These are phyloP conservation scores for Tenthredo amoena DNA, from an alignment of 2,888 invertebrate genomes.

Conservation along the genomic window DNA sequence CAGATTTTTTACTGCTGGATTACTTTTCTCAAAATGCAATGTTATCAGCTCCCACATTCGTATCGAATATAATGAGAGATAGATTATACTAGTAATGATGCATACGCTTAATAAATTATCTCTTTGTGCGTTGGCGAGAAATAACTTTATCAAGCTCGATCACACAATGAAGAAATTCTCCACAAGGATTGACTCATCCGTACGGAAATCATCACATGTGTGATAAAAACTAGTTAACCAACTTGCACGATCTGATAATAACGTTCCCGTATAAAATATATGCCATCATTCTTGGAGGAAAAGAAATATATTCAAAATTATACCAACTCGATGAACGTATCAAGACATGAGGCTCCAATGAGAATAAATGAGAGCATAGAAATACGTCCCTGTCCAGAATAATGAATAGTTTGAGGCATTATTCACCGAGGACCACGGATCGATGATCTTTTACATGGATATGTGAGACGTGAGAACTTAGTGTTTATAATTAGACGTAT, in stretches of 20 bases:
- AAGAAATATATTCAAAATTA: neutral
- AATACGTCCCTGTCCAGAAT: neutral
- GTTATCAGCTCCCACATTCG: neutral
- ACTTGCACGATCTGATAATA: neutral
- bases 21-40: neutral
- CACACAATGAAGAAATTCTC: conserved; percentile 16
- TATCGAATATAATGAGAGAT: neutral
- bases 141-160: neutral
- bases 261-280: neutral
- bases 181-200: conserved; percentile 9
- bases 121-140: neutral
- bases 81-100: conserved; percentile 18
- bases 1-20: neutral
- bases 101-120: conserved; percentile 14
- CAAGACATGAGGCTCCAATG: neutral
- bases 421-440: neutral
- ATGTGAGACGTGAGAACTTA: neutral
- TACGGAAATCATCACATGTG: neutral
- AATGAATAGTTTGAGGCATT: neutral
- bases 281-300: neutral
- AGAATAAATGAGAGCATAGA: neutral
- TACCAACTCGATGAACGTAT: neutral
- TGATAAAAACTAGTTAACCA: neutral
- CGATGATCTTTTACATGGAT: neutral
- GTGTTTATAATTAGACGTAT: neutral